Evolutionary conservation across 2,888 invertebrate species (phyloP).

Genomic region (Odontomyia ornata): DNA sequence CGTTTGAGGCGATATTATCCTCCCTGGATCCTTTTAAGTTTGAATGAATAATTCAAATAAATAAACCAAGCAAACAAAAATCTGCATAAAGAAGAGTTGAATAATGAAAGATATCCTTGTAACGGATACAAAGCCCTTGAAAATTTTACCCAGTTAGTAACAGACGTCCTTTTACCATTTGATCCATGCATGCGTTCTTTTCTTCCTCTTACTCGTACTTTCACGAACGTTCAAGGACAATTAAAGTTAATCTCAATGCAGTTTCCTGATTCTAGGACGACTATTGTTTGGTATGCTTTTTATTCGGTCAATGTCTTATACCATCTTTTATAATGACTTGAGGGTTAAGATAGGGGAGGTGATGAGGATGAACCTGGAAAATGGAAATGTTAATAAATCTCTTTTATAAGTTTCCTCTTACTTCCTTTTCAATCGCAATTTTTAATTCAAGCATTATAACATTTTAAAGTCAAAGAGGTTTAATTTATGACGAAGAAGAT

Average conservation of each 20-base stretch:
- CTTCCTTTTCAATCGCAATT: slow-evolving; percentile 11
- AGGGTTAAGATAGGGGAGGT: background rate
- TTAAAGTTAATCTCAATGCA: slow-evolving; percentile 34
- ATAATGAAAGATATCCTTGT: background rate
- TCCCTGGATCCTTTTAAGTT: background rate
- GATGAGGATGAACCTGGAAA: background rate
- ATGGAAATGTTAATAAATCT: background rate
- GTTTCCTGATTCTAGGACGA: background rate
- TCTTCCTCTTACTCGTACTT: background rate
- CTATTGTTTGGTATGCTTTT: slow-evolving; percentile 21
- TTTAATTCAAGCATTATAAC: slow-evolving; percentile 34
- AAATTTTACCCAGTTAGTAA: too few relatives aligned
- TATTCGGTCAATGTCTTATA: background rate
- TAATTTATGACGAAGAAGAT: too few relatives aligned
- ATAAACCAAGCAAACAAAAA: too few relatives aligned
- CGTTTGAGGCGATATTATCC: background rate
- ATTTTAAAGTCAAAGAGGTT: slow-evolving; percentile 26
- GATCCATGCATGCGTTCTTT: background rate
- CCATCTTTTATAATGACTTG: background rate
- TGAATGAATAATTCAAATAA: too few relatives aligned
- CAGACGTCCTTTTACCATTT: too few relatives aligned
- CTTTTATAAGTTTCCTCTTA: background rate
- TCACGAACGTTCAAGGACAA: slow-evolving; percentile 11
- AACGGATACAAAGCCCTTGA: background rate
- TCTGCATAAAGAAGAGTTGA: too few relatives aligned